A percentile compares a stretch with the other conserved stretches of the same genome.
phyloP scores from a whole-genome alignment of 2,888 invertebrate species.

The Ametastegia equiseti region DNA sequence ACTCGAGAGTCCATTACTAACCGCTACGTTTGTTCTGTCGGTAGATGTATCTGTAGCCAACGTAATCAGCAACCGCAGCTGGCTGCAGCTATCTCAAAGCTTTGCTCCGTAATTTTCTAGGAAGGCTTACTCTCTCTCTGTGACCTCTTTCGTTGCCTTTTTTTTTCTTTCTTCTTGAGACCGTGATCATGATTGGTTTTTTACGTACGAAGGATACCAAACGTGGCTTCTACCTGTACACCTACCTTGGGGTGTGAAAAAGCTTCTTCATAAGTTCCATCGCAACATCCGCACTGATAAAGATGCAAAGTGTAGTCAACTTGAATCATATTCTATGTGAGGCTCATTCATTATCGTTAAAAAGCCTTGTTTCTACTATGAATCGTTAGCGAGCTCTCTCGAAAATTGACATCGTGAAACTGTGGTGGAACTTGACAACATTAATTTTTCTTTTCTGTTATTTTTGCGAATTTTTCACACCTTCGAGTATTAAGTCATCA shows the following conservation, averaged over 20 bases:
- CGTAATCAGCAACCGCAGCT: neutral
- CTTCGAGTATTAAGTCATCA: neutral
- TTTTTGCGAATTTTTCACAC: neutral
- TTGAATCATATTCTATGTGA: neutral
- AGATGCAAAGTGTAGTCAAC: slow-evolving; percentile 3
- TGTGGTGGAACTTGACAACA: neutral
- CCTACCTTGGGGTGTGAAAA: neutral
- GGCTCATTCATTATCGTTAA: neutral
- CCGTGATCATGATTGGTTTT: neutral
- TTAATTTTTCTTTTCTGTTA: neutral
- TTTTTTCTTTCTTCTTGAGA: neutral
- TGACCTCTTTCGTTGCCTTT: neutral
- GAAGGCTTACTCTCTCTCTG: neutral
- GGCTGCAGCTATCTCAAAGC: slow-evolving; percentile 4
- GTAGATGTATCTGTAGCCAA: neutral
- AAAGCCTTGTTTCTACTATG: neutral
- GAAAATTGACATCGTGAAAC: neutral
- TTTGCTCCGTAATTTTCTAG: neutral
- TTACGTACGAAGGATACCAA: neutral
- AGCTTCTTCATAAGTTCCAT: slow-evolving; percentile 7
- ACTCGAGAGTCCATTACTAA: neutral
- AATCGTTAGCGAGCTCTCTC: neutral
- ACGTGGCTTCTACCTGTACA: neutral
- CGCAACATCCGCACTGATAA: neutral
- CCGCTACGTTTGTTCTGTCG: neutral